Evolutionary conservation across 2,888 invertebrate species (phyloP), one percentile per base, ranked within the genome.

Genomic region (Drosophila ezoana): DNA sequence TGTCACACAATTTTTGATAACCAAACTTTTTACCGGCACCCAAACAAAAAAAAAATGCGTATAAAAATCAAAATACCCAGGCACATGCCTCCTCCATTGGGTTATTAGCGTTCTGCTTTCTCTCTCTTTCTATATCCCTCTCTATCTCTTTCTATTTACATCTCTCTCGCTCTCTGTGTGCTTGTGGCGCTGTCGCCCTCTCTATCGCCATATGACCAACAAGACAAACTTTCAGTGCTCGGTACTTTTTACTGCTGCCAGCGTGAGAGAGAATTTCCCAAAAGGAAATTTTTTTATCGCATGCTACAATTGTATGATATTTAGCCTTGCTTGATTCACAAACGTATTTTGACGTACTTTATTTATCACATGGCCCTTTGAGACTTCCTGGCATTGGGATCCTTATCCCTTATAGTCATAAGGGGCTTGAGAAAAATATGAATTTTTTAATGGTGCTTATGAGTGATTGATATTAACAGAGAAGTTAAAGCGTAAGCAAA

Each of bases 11-110:
- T 59, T 40, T 73, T 63, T 76, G 45, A 44, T 62, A 65, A 49
- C 72, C 47, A 64, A 63, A 65, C 45, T 64, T 67, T 67, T 72
- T 66, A 66, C 72, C 79, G 73, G 79, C 72, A 72, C 76, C 67
- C 64, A 67, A 44, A 52, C 57, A 41, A 52, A 52, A 51, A 54
- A 45, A 53, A 57, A 49, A 59, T 79, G 71, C 78, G 75, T 72
- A 65, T 41, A 51, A 78, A 68, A 47, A 61, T 53, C 35, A 62
- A 51, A 64, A 60, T 32, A 8, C 23, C 49, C 32, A 33, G 32
- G 32, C 60, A 18, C 16, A 32, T 23, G 35, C 51, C 64, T 32
- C 38, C 63, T 43, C 14, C 51, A 23, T 37, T 56, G 54, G 47
- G 52, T 23, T 72, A 57, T 49, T 37, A 54, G 45, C 41, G 40